Evolutionary conservation across 1,140 invertebrate species (phyloP).

Genomic region (Aphidius ervi): DNA sequence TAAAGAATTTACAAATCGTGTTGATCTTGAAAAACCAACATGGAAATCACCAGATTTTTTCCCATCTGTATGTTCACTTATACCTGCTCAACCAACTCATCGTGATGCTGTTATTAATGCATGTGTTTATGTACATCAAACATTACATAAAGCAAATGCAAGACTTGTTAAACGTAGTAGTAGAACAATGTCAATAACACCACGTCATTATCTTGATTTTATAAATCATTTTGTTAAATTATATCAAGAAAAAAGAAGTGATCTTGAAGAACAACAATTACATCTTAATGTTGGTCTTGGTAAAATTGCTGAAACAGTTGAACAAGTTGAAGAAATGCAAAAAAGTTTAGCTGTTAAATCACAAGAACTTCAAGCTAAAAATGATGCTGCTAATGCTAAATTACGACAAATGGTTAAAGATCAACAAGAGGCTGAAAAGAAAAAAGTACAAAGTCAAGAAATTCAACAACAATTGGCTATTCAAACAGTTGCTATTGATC

Average conservation of each 20-base stretch:
- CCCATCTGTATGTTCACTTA: slow-evolving; percentile 75
- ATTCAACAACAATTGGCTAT: slow-evolving; percentile 88
- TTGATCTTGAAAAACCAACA: slow-evolving; percentile 75
- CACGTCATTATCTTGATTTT: slow-evolving; percentile 98
- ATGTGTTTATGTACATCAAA: slow-evolving; percentile 97
- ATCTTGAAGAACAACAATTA: slow-evolving; percentile 97
- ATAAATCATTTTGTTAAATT: slow-evolving; percentile 99
- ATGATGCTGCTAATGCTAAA: slow-evolving; percentile 97
- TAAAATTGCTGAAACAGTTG: slow-evolving; percentile 98
- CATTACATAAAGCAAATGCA: slow-evolving; percentile 89
- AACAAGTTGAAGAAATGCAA: slow-evolving; percentile 99
- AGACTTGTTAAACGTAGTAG: slow-evolving; percentile 86
- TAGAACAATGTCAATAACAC: slow-evolving; percentile 95
- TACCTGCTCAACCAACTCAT: slow-evolving; percentile 74
- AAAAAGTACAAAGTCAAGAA: slow-evolving; percentile 96
- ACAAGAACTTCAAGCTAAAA: slow-evolving; percentile 95
- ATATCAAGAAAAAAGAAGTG: slow-evolving; percentile 95
- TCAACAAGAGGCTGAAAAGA: slow-evolving; percentile 99
- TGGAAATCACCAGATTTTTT: slow-evolving; percentile 87
- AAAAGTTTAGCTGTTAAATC: slow-evolving; percentile 97
- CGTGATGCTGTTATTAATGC: slow-evolving; percentile 96
- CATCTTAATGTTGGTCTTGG: slow-evolving; percentile 98
- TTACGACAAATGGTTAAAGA: slow-evolving; percentile 99
- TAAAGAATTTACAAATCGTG: slow-evolving; percentile 79
- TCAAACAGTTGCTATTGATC: slow-evolving; percentile 88